Evolutionary conservation across 1,140 invertebrate species (phyloP).

Genomic region (Pentalonia nigronervosa): DNA sequence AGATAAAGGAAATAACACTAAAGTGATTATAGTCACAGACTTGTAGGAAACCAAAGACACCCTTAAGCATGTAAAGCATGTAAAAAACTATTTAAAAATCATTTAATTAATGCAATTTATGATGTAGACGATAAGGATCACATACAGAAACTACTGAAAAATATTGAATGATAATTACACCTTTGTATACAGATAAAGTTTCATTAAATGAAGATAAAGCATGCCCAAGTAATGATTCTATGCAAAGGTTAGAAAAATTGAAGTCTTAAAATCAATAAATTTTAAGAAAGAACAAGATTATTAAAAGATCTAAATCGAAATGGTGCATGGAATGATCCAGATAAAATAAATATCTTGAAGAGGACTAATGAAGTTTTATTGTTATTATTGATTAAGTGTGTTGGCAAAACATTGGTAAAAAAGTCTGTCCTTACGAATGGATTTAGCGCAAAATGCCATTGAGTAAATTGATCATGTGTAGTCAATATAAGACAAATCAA

Average conservation of each 20-base stretch:
- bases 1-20: slow-evolving; percentile 35
- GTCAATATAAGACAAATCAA: slow-evolving; percentile 35
- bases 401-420: slow-evolving; percentile 24
- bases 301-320: slow-evolving; percentile 35
- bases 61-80: neutral
- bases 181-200: neutral
- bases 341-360: neutral
- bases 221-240: slow-evolving; percentile 24
- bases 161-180: neutral
- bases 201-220: neutral
- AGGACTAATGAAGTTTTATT: slow-evolving; percentile 46
- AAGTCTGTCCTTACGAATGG: slow-evolving; percentile 4
- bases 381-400: slow-evolving; percentile 9
- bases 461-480: slow-evolving; percentile 25
- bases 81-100: neutral
- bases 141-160: neutral
- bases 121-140: neutral
- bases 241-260: slow-evolving; percentile 32
- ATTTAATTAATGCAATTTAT: neutral
- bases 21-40: slow-evolving; percentile 40
- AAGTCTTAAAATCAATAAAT: slow-evolving; percentile 55
- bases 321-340: slow-evolving; percentile 37
- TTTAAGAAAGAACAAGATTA: slow-evolving; percentile 35
- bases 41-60: slow-evolving; percentile 8
- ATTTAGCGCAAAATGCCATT: slow-evolving; percentile 29